A percentile compares a stretch with the other conserved stretches of the same genome.
Evolutionary conservation across 2,888 invertebrate species (phyloP).

Genomic region (Linnaemya vulpina): DNA sequence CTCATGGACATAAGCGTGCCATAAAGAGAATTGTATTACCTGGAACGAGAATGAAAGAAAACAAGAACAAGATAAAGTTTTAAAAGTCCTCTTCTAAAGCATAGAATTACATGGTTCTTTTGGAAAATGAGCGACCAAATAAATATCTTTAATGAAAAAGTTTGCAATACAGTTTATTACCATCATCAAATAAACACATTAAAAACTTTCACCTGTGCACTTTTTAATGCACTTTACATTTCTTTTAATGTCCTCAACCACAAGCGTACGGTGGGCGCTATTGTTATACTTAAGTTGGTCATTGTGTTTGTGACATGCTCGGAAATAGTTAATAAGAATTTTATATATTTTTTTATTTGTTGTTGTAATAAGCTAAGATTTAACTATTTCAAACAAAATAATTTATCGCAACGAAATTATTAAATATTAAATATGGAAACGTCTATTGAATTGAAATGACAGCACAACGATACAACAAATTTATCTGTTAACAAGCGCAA

Average conservation of each 20-base stretch:
- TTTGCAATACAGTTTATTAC: conserved; percentile 64
- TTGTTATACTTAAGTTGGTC: background rate
- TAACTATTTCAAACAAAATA: too few relatives aligned
- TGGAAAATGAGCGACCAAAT: conserved; percentile 5
- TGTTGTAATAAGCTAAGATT: too few relatives aligned
- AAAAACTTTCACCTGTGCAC: conserved; percentile 68
- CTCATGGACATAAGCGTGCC: conserved; percentile 90
- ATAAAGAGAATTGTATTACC: conserved; percentile 90
- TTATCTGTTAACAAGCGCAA: too few relatives aligned
- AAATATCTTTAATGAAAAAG: conserved; percentile 33
- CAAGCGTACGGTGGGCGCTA: background rate
- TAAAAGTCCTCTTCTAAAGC: conserved; percentile 28
- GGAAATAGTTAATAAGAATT: background rate
- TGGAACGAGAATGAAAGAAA: conserved; percentile 76
- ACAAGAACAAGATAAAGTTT: conserved; percentile 21
- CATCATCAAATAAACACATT: conserved; percentile 71
- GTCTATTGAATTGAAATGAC: too few relatives aligned
- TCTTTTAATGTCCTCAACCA: conserved; percentile 30
- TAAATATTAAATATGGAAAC: too few relatives aligned
- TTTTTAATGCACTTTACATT: conserved; percentile 66
- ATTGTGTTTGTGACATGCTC: background rate
- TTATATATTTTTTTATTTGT: too few relatives aligned
- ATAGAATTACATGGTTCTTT: conserved; percentile 28
- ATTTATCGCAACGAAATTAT: too few relatives aligned
- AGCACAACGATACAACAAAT: too few relatives aligned